Evolutionary conservation across 2,113 vertebrate species (phyloP), one percentile per base, ranked within the genome.

Genomic region (Caretta caretta): DNA sequence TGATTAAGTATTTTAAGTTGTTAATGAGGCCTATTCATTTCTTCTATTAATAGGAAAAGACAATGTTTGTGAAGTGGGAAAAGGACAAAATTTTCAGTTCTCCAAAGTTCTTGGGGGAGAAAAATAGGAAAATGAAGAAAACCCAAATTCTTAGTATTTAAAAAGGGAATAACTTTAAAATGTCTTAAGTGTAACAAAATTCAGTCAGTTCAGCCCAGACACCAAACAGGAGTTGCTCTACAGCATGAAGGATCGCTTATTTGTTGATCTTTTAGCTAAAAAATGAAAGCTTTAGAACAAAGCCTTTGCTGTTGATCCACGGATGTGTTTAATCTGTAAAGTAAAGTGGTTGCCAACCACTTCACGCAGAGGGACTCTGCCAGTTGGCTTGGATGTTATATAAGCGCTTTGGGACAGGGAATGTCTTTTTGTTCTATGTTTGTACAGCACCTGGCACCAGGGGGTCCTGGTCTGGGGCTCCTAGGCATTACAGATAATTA

Each of bases 1-100:
- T 46, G 84, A 88, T 88, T 88, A 93, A 93, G 89, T 93, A 93
- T 54, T 93, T 97, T 42, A 50, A 42, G 86, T 93, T 92, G 57
- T 92, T 93, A 92, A 84, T 75, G 48, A 94, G 31, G 50, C 65
- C 49, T 24, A 51, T 49, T 87, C 50, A 75, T 88, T 91, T 1
- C 31, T 72, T 13, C 88, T 42, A 88, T 90, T 91, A 80, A 80
- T 87, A 86, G 38, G 49, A 42, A 78, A 56, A n/a, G 31, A 65
- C 14, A 35, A 25, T 1, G 11, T 80, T 90, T 93, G 29, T 88
- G 81, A 94, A 95, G 54, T 81, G 80, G 81, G 56, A 90, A 80
- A 11, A 93, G 14, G 35, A 54, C 25, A 88, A 86, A 86, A 97
- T 57, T 94, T 62, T 13, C 27, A 31, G 27, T 62, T 62, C 11